Conservation (phyloP, 2,888 invertebrate genomes). For the Didymodactylos carnosus region DNA sequence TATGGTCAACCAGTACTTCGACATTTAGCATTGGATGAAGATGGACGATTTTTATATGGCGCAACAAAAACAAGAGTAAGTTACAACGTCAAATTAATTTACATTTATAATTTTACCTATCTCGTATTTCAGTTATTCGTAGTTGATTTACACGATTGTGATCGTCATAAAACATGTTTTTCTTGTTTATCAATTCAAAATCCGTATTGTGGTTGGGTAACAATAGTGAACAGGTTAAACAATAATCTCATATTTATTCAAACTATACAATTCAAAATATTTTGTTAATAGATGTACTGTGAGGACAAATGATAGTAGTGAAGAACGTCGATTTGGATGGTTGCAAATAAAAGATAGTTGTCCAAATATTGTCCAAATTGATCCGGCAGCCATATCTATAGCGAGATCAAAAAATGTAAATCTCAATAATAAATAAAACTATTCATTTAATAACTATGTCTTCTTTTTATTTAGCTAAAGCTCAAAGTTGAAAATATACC, state of each 20-base stretch:
- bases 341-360: not conserved
- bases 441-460: not conserved
- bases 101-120: not conserved
- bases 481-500: not conserved
- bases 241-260: not conserved
- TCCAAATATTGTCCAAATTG: not conserved
- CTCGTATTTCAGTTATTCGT: not conserved
- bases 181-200: not conserved
- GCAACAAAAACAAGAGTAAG: not conserved
- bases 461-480: not conserved
- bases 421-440: too few species aligned
- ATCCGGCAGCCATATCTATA: not conserved
- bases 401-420: not conserved
- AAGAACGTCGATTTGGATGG: not conserved
- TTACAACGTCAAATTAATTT: not conserved
- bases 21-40: not conserved
- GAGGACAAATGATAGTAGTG: not conserved
- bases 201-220: not conserved
- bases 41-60: not conserved
- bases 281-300: not conserved
- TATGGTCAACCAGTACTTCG: not conserved
- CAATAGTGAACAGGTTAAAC: not conserved
- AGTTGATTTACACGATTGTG: not conserved
- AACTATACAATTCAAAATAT: not conserved
- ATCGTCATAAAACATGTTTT: not conserved